Conservation (phyloP, 2,797 vertebrate genomes). For the Crenichthys baileyi region DNA sequence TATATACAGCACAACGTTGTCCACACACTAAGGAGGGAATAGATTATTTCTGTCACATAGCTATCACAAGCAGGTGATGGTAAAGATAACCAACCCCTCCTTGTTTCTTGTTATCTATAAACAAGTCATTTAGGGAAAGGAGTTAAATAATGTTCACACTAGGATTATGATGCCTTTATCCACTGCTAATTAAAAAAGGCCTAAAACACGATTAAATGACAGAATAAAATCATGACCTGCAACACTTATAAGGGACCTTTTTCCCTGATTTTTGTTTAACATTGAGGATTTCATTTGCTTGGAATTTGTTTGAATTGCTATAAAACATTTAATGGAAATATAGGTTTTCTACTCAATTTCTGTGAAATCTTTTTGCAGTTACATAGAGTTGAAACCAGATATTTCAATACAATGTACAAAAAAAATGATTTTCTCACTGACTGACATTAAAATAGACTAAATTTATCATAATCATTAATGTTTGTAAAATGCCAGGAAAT, state of each 20-base stretch:
- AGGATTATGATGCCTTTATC: neutral
- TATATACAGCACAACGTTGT: neutral
- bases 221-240: too few relatives aligned
- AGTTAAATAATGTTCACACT: neutral
- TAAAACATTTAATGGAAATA: neutral
- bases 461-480: neutral
- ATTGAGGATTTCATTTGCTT: neutral
- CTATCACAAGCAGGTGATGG: conserved; percentile 2
- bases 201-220: neutral
- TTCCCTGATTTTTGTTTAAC: neutral
- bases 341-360: neutral
- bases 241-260: neutral
- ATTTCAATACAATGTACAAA: neutral
- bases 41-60: conserved; percentile 9
- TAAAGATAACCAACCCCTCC: conserved; percentile 11
- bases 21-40: neutral
- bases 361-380: neutral
- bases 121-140: neutral
- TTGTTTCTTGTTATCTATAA: neutral
- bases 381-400: neutral
- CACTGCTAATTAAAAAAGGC: neutral
- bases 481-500: neutral
- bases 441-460: neutral
- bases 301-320: neutral
- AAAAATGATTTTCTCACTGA: neutral